phyloP scores from a whole-genome alignment of 2,888 invertebrate species.

The Lasioglossum leucozonium region DNA sequence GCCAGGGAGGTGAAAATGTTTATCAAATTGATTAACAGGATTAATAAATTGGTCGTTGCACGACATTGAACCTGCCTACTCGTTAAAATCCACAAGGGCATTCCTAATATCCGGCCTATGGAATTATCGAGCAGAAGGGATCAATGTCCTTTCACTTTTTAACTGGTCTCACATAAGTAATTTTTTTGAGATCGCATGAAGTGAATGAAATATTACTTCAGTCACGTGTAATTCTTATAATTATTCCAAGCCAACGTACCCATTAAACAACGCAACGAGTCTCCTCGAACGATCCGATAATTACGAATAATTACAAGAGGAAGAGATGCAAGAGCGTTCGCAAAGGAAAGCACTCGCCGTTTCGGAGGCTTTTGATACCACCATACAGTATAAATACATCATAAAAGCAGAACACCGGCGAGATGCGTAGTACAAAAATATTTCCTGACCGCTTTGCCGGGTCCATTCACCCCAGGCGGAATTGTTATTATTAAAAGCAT shows the following conservation, averaged over 20 bases:
- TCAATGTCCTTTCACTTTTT: too few species aligned
- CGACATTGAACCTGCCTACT: too few species aligned
- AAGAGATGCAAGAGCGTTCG: background rate
- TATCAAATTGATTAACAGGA: too few species aligned
- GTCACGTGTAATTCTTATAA: background rate
- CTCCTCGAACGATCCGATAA: background rate
- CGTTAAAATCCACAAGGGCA: too few species aligned
- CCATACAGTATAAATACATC: background rate
- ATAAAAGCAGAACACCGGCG: background rate
- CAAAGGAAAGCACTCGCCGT: background rate
- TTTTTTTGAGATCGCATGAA: too few species aligned
- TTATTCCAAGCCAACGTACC: background rate
- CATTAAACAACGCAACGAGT: background rate
- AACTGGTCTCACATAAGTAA: too few species aligned
- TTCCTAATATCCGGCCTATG: too few species aligned
- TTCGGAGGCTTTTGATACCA: background rate
- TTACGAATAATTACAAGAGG: background rate
- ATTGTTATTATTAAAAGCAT: conserved; percentile 5
- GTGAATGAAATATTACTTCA: background rate
- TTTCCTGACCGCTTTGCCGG: background rate
- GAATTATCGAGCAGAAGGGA: too few species aligned
- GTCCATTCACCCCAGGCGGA: background rate
- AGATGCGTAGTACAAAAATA: background rate
- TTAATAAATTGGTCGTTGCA: too few species aligned
- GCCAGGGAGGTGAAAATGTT: too few species aligned